These are phyloP conservation scores for Pampusana beccarii DNA, from an alignment of 2,113 vertebrate genomes.

Conservation along the genomic window DNA sequence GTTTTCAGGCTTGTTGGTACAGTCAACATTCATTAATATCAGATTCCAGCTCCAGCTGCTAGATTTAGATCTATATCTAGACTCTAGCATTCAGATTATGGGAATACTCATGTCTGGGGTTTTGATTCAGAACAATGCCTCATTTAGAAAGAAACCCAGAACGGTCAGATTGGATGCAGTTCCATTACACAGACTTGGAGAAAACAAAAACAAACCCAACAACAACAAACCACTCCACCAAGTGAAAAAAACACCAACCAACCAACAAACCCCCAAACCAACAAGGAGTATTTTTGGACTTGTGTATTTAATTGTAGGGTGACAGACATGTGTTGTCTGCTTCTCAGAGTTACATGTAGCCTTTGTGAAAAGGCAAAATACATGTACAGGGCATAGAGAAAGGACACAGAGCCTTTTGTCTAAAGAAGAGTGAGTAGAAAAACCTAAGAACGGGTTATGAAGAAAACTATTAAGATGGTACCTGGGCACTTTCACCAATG, in stretches of 20 bases:
- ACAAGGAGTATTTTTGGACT: neutral
- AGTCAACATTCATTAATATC: neutral
- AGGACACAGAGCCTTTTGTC: neutral
- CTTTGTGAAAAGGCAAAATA: neutral
- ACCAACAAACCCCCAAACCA: fast-evolving
- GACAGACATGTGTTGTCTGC: neutral
- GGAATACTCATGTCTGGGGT: neutral
- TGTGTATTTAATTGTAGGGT: neutral
- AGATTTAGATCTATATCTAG: constrained; percentile 14
- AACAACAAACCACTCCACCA: neutral
- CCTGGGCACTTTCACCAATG: neutral
- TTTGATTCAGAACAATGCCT: constrained; percentile 12
- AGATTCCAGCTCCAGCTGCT: constrained; percentile 51
- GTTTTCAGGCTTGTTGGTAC: constrained; percentile 9
- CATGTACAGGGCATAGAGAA: neutral
- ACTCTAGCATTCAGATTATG: neutral
- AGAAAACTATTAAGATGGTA: neutral
- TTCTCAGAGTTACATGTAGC: neutral
- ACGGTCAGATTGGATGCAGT: neutral
- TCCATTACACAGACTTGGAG: neutral
- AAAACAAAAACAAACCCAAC: neutral
- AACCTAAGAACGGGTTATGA: neutral
- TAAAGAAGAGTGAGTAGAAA: neutral
- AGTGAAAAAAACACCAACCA: neutral
- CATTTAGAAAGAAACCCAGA: neutral